Base-by-base conservation (phyloP, 2,888 invertebrate species). In the Drosophila siamana region DNA sequence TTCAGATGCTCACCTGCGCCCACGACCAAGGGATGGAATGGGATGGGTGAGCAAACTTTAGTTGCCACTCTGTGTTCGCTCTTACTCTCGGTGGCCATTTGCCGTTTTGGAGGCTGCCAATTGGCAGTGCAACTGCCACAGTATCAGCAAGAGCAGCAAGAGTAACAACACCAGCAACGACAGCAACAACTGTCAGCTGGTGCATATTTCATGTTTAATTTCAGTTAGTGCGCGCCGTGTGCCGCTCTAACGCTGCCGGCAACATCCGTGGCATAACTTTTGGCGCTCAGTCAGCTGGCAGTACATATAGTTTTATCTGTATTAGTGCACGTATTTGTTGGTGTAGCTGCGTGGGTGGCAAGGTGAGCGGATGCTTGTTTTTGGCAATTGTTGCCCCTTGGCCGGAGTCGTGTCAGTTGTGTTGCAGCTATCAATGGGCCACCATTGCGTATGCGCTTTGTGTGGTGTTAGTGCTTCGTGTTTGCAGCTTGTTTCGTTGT, bases 181-280 rank as follows among this genome's bases (percentile, higher is more conserved):
- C 15, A n/a, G 1, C 52, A 33, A 28, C 52, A 30, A n/a, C 52
- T 47, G 60, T 26, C 70, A 67, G 51, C 48, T 73, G 83, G 52
- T 83, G 83, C 70, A 84, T 88, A 74, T 84, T 84, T 88, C 86
- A 84, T 88, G 86, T 83, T 83, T 86, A 83, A 88, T 84, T 84
- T 86, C 86, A 85, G 82, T 82, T 87, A 87, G 82, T 87, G 76
- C 76, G 74, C 65, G 47, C 33, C 61, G 59, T 55, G 64, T 61
- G 40, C 46, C 36, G 11, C 13, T 33, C 41, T 19, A 41, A 41
- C 28, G 73, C 44, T 69, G 60, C 57, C 4, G 51, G 61, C 61
- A 13, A 22, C 11, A 47, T 47, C 44, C 43, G 47, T 56, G 43
- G 79, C 61, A 72, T 68, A 62, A 67, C 61, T 75, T 67, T 79